Percentiles rank a stretch among this genome's conserved stretches.
Evolutionary conservation across 2,888 invertebrate species (phyloP).

Genomic region (Hedychridium roseum): DNA sequence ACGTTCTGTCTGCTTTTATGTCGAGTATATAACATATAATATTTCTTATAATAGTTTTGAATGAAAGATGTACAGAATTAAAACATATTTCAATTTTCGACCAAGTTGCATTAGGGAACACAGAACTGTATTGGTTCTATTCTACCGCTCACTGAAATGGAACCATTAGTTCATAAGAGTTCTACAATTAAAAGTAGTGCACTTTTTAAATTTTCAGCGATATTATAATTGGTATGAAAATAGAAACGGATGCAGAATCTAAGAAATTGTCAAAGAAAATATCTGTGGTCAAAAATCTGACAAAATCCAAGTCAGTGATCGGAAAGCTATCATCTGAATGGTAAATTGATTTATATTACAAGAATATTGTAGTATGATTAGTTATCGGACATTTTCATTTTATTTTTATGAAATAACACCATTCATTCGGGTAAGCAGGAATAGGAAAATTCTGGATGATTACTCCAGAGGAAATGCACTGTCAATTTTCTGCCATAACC

Average conservation of each 20-base stretch:
- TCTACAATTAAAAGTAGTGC: too few relatives aligned
- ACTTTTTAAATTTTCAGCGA: too few relatives aligned
- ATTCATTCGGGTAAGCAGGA: neutral
- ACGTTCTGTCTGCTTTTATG: too few relatives aligned
- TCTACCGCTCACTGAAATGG: too few relatives aligned
- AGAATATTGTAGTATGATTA: neutral
- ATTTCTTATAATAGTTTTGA: too few relatives aligned
- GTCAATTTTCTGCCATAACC: constrained; percentile 2
- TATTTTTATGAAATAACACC: neutral
- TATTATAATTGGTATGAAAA: constrained; percentile 79
- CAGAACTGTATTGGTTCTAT: too few relatives aligned
- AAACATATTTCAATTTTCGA: too few relatives aligned
- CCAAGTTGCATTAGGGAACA: too few relatives aligned
- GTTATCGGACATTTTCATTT: neutral
- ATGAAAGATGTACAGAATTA: too few relatives aligned
- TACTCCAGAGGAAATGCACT: neutral
- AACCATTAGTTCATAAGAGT: too few relatives aligned
- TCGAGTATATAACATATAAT: too few relatives aligned
- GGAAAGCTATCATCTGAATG: neutral
- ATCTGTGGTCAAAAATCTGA: neutral
- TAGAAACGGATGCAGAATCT: neutral
- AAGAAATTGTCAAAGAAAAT: neutral
- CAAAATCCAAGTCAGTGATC: neutral
- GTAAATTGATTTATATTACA: neutral
- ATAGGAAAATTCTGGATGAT: constrained; percentile 12